These are phyloP conservation scores for Porites australiensis DNA, from an alignment of 64 coral and sea anemone genomes.

Conservation along the genomic window DNA sequence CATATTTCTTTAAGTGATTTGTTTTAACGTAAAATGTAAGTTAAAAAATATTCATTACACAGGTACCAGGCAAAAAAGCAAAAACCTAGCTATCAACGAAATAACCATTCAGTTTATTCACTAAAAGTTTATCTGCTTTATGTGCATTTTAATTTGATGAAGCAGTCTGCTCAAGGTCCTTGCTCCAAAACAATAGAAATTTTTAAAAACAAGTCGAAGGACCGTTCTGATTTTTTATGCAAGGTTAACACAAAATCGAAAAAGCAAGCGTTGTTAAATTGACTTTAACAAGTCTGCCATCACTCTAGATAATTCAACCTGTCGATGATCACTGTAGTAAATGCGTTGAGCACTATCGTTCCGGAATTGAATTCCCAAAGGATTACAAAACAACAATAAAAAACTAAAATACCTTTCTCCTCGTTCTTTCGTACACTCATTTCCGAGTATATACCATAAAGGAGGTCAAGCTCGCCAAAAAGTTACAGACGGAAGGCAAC, in stretches of 20 bases:
- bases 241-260: background rate
- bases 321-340: background rate
- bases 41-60: too few relatives aligned
- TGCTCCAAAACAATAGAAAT: background rate
- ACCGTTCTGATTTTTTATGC: background rate
- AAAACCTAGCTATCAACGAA: too few relatives aligned
- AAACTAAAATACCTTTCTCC: slow-evolving; percentile 18
- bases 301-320: background rate
- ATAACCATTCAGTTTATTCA: too few relatives aligned
- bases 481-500: background rate
- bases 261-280: too few relatives aligned
- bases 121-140: too few relatives aligned
- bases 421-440: slow-evolving; percentile 46
- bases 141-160: too few relatives aligned
- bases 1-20: too few relatives aligned
- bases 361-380: slow-evolving; percentile 24
- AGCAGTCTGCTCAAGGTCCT: too few relatives aligned
- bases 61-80: too few relatives aligned
- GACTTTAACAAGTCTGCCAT: background rate
- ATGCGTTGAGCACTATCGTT: too few relatives aligned
- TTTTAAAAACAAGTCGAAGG: background rate
- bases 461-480: background rate
- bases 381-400: background rate
- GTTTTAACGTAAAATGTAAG: too few relatives aligned
- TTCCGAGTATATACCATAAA: background rate